Conservation (phyloP, 2,888 invertebrate genomes). For the Cephus runcator region DNA sequence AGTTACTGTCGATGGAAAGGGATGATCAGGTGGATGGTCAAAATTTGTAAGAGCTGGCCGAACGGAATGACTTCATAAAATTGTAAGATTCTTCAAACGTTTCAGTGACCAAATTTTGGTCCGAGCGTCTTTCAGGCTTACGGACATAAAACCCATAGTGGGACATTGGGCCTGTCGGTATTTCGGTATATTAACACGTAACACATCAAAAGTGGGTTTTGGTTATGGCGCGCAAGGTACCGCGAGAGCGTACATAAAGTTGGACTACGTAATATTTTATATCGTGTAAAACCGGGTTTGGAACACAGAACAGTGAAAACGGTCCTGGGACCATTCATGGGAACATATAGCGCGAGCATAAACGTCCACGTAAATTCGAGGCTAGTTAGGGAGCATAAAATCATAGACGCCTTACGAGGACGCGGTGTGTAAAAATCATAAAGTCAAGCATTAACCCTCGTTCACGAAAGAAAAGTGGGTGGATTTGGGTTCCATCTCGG, state of each 20-base stretch:
- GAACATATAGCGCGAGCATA: slow-evolving; percentile 30
- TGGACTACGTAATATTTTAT: slow-evolving; percentile 39
- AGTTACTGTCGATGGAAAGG: not conserved
- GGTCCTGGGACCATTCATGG: not conserved
- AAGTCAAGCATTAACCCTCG: slow-evolving; percentile 42
- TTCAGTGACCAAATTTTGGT: slow-evolving; percentile 24
- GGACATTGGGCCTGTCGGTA: slow-evolving; percentile 25
- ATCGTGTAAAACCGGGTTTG: slow-evolving; percentile 42
- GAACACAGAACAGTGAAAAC: slow-evolving; percentile 27
- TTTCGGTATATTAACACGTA: slow-evolving; percentile 57
- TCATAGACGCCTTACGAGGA: slow-evolving; percentile 8
- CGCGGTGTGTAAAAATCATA: slow-evolving; percentile 34
- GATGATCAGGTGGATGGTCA: not conserved
- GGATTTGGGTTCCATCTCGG: slow-evolving; percentile 5
- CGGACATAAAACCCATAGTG: slow-evolving; percentile 16
- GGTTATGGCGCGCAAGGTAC: slow-evolving; percentile 22
- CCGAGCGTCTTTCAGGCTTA: slow-evolving; percentile 7
- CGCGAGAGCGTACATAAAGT: slow-evolving; percentile 24
- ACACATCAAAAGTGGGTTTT: slow-evolving; percentile 46
- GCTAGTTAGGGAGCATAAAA: slow-evolving; percentile 56
- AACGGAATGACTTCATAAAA: slow-evolving; percentile 44
- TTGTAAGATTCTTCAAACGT: slow-evolving; percentile 30
- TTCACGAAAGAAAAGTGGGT: slow-evolving; percentile 22
- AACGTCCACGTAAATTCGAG: slow-evolving; percentile 60
- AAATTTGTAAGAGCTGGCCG: not conserved